Conservation (phyloP, 1,140 invertebrate species). For the Euwallacea similis region DNA sequence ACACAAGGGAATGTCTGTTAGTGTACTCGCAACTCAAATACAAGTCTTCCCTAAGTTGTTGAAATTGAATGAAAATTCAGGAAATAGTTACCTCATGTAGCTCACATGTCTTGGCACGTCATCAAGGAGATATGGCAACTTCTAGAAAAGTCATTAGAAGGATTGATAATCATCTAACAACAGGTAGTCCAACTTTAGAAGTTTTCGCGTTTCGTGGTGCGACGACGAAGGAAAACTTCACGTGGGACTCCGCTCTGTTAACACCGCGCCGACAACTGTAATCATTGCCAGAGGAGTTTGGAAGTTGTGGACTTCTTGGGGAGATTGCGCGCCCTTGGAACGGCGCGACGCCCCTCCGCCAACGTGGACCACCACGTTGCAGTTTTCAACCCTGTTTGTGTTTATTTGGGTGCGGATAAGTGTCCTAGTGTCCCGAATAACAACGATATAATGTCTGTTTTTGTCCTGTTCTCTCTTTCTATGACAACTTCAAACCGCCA, state of each 20-base stretch:
- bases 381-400: background rate
- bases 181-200: constrained; percentile 7
- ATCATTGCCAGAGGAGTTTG: constrained; percentile 19
- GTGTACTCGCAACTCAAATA: no score
- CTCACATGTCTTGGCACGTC: no score
- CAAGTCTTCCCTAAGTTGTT: no score
- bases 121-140: background rate
- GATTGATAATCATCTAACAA: background rate
- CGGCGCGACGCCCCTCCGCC: background rate
- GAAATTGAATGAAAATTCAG: no score
- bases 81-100: no score
- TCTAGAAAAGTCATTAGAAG: background rate
- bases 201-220: constrained; percentile 3
- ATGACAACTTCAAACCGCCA: no score
- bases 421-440: no score
- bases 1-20: no score
- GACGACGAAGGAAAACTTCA: background rate
- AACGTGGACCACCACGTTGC: constrained; percentile 3
- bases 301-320: constrained; percentile 13
- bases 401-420: background rate
- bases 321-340: constrained; percentile 16
- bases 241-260: background rate
- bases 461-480: no score
- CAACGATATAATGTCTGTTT: no score
- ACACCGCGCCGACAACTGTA: constrained; percentile 14